phyloP scores from a whole-genome alignment of 2,888 invertebrate genomes.

The Eupeodes luniger region DNA sequence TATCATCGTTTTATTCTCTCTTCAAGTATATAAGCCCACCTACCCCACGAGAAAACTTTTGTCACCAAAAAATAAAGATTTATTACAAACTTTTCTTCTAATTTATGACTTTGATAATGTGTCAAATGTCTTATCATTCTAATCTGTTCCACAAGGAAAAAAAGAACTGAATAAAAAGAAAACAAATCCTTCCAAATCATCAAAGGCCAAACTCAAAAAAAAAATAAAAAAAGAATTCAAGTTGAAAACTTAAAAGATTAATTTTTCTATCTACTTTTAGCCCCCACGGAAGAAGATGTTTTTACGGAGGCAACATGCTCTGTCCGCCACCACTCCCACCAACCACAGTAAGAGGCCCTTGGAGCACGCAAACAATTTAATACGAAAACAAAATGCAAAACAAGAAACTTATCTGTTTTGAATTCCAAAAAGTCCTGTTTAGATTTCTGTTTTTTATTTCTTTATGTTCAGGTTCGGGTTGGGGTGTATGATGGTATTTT shows the following conservation, averaged over 20 bases:
- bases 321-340: too few species aligned
- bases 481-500: background rate
- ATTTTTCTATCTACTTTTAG: conserved; percentile 3
- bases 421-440: conserved; percentile 57
- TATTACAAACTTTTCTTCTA: conserved; percentile 46
- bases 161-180: background rate
- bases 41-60: conserved; percentile 11
- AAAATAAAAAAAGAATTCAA: conserved; percentile 18
- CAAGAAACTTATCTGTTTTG: conserved; percentile 70
- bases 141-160: conserved; percentile 25
- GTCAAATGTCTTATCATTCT: conserved; percentile 60
- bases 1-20: background rate
- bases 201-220: conserved; percentile 5
- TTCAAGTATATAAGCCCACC: background rate
- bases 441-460: conserved; percentile 23
- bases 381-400: conserved; percentile 58
- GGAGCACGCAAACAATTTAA: background rate
- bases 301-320: too few species aligned
- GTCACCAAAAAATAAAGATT: conserved; percentile 64
- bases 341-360: background rate
- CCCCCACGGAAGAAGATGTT: background rate
- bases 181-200: background rate
- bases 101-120: conserved; percentile 72
- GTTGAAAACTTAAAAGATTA: conserved; percentile 36
- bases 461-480: background rate